These are phyloP conservation scores for Anthoscopus minutus DNA, from an alignment of 2,113 vertebrate species.

Conservation along the genomic window DNA sequence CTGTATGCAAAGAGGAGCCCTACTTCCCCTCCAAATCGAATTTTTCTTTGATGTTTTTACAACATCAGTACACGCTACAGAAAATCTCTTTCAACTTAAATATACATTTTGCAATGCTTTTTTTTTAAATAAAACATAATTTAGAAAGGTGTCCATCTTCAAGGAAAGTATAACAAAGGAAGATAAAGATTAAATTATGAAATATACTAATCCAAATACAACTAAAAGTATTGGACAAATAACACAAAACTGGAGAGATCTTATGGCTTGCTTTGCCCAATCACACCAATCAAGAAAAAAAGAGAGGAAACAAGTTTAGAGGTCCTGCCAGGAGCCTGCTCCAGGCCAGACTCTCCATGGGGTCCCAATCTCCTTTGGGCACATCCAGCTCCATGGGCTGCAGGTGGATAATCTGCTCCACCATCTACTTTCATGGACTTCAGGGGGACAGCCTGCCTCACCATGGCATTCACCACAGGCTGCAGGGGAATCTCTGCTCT, in stretches of 20 bases:
- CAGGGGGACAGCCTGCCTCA: background rate
- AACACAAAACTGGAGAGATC: background rate
- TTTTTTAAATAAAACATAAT: background rate
- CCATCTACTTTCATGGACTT: background rate
- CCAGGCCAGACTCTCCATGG: too few species aligned
- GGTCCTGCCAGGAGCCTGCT: background rate
- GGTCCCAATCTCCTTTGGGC: background rate
- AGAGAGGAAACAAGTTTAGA: background rate
- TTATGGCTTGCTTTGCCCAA: background rate
- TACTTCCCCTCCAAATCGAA: background rate
- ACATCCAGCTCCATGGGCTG: background rate
- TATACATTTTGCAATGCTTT: background rate
- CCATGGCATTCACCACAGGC: background rate
- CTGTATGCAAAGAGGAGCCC: background rate
- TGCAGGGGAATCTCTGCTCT: background rate
- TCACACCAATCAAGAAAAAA: background rate
- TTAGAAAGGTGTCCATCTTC: background rate
- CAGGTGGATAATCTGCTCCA: background rate
- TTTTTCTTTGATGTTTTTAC: background rate
- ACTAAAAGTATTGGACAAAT: background rate
- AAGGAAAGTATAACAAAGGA: background rate
- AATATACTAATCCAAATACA: background rate
- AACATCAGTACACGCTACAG: background rate
- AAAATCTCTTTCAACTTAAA: background rate
- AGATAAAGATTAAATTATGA: background rate